A percentile compares a stretch with the other conserved stretches of the same genome.
Evolutionary conservation across 2,888 invertebrate genomes (phyloP).

Genomic region (Microdon myrmicae): DNA sequence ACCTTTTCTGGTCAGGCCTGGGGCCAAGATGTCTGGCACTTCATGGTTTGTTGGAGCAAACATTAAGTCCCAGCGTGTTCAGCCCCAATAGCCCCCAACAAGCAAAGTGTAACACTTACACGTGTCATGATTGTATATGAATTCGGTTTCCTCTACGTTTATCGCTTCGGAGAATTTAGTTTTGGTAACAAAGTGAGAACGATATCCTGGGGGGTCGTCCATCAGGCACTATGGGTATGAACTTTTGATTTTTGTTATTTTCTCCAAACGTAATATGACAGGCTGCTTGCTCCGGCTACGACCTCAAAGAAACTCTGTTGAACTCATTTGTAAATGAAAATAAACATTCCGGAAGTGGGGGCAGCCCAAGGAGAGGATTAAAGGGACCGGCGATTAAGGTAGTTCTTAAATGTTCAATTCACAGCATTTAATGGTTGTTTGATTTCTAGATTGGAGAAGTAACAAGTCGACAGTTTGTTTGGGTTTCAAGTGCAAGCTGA

Average conservation of each 20-base stretch:
- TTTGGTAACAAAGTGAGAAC: slow-evolving; percentile 26
- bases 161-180: slow-evolving; percentile 15
- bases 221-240: slow-evolving; percentile 25
- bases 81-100: not conserved
- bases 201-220: slow-evolving; percentile 23
- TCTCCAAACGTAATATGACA: too few relatives aligned
- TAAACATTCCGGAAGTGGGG: slow-evolving; percentile 48
- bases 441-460: too few relatives aligned
- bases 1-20: slow-evolving; percentile 22
- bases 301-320: slow-evolving; percentile 45
- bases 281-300: too few relatives aligned
- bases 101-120: slow-evolving; percentile 41
- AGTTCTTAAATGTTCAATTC: too few relatives aligned
- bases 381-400: too few relatives aligned
- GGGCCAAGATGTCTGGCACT: slow-evolving; percentile 42
- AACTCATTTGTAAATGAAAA: slow-evolving; percentile 54
- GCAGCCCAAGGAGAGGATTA: too few relatives aligned
- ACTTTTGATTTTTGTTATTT: slow-evolving; percentile 16
- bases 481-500: too few relatives aligned
- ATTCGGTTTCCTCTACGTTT: slow-evolving; percentile 3
- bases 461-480: too few relatives aligned
- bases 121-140: slow-evolving; percentile 37
- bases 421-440: too few relatives aligned
- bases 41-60: slow-evolving; percentile 29
- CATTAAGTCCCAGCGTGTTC: slow-evolving; percentile 12